Percentiles rank a stretch among this genome's conserved stretches.
These are phyloP conservation scores for Bursaphelenchus okinawaensis DNA, from an alignment of 2,888 invertebrate species.

Conservation along the genomic window DNA sequence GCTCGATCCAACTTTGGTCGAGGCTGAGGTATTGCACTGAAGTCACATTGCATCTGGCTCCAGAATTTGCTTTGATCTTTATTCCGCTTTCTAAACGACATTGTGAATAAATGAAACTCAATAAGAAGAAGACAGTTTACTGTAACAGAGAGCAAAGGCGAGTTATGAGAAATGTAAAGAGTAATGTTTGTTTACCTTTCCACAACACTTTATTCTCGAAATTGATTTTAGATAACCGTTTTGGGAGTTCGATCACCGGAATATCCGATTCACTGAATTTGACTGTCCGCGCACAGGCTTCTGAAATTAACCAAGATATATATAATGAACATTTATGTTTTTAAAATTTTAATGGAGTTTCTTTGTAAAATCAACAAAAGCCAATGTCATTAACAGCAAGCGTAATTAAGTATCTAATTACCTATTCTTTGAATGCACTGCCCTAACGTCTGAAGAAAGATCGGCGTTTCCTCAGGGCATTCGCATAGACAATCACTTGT, in stretches of 20 bases:
- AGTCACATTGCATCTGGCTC: conserved; percentile 23
- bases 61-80: conserved; percentile 7
- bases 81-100: conserved; percentile 10
- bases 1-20: conserved; percentile 6
- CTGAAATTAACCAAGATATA: too few species aligned
- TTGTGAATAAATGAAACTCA: too few species aligned
- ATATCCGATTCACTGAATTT: neutral
- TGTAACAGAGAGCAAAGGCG: neutral
- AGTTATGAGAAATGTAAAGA: too few species aligned
- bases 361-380: too few species aligned
- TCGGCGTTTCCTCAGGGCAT: conserved; percentile 34
- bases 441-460: conserved; percentile 35
- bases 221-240: neutral
- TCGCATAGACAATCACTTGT: conserved; percentile 28
- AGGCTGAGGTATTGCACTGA: neutral
- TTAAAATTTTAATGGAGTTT: too few species aligned
- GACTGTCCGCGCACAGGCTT: neutral
- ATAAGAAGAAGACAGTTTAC: neutral
- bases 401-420: conserved; percentile 11
- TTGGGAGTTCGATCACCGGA: neutral
- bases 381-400: too few species aligned
- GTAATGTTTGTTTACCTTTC: conserved; percentile 7
- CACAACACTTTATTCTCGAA: conserved; percentile 1
- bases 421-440: conserved; percentile 31
- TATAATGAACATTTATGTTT: too few species aligned